Evolutionary conservation across 2,888 invertebrate species (phyloP).

Genomic region (Ormyrus labotus): DNA sequence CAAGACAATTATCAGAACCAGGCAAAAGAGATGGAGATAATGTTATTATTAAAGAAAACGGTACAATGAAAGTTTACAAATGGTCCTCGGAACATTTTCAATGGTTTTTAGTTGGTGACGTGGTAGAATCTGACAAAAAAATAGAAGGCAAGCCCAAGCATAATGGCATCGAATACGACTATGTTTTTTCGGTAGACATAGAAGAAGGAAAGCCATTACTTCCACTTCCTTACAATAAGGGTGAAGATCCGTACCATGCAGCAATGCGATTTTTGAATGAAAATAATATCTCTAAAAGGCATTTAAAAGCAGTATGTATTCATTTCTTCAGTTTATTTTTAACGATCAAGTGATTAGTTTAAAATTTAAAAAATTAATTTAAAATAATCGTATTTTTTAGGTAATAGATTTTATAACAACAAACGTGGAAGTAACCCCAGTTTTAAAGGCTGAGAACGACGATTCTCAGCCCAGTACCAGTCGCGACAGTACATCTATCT

Average conservation of each 20-base stretch:
- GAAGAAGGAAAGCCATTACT: slow-evolving; percentile 92
- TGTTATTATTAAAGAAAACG: slow-evolving; percentile 86
- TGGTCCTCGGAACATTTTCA: slow-evolving; percentile 82
- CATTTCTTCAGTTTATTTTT: too few relatives aligned
- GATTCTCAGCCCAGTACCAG: slow-evolving; percentile 60
- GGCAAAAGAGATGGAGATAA: slow-evolving; percentile 91
- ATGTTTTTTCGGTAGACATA: slow-evolving; percentile 95
- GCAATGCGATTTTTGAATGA: slow-evolving; percentile 93
- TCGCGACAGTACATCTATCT: not conserved
- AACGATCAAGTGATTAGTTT: not conserved
- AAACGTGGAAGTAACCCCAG: slow-evolving; percentile 79
- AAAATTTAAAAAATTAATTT: not conserved
- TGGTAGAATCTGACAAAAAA: slow-evolving; percentile 83
- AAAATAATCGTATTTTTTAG: slow-evolving; percentile 68
- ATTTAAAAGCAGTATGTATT: slow-evolving; percentile 82
- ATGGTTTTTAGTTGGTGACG: slow-evolving; percentile 92
- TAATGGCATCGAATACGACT: slow-evolving; percentile 95
- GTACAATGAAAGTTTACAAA: slow-evolving; percentile 86
- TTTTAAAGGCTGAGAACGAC: slow-evolving; percentile 58
- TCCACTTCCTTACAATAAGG: slow-evolving; percentile 92
- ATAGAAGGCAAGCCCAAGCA: slow-evolving; percentile 85
- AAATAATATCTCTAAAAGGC: slow-evolving; percentile 88
- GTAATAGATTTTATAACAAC: slow-evolving; percentile 94
- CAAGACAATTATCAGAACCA: slow-evolving; percentile 76
- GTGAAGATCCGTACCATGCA: slow-evolving; percentile 93